phyloP scores from a whole-genome alignment of 2,113 vertebrate genomes.

The Sterna hirundo region DNA sequence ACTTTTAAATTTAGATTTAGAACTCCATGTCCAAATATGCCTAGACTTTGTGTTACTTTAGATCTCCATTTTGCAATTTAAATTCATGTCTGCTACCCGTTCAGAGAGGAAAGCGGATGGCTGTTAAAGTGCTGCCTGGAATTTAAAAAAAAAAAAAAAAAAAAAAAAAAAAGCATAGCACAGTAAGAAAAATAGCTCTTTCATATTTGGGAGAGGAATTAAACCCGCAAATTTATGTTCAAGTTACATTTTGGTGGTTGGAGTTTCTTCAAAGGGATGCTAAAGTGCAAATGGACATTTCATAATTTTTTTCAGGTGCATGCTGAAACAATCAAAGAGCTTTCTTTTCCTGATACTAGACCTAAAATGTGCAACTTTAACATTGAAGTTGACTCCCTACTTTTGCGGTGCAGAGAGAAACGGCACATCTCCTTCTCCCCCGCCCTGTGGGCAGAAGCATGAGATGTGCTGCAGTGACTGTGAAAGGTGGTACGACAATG shows the following conservation, averaged over 20 bases:
- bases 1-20: constrained; percentile 27
- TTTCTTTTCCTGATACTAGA: neutral
- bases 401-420: neutral
- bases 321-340: neutral
- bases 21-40: neutral
- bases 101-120: neutral
- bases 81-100: neutral
- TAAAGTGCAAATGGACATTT: neutral
- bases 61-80: constrained; percentile 26
- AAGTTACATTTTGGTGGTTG: neutral
- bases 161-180: neutral
- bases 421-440: neutral
- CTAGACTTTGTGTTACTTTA: constrained; percentile 13
- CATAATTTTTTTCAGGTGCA: neutral
- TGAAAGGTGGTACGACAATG: neutral
- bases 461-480: neutral
- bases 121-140: neutral
- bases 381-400: neutral
- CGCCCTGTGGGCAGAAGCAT: neutral
- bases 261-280: neutral
- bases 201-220: neutral
- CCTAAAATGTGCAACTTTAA: neutral
- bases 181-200: neutral
- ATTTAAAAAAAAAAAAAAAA: neutral
- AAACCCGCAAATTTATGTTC: neutral